Percentiles rank a stretch among this genome's conserved stretches.
phyloP scores from a whole-genome alignment of 2,888 invertebrate species.

The Pilophorus perplexus region DNA sequence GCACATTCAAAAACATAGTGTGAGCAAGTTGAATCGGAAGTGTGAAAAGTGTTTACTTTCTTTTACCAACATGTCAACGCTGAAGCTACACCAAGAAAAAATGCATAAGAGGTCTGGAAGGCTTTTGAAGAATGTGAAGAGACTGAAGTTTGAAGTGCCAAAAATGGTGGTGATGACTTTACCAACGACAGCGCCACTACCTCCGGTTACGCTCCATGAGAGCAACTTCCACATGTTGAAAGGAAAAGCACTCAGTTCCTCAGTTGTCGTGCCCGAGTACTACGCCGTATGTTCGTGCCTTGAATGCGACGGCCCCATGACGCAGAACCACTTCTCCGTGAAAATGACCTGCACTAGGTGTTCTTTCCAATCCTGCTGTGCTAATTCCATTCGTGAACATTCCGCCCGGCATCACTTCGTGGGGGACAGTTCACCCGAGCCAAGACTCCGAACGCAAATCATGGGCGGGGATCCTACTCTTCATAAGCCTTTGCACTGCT shows the following conservation, averaged over 20 bases:
- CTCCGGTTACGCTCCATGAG: constrained; percentile 12
- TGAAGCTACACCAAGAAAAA: constrained; percentile 52
- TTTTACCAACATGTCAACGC: constrained; percentile 64
- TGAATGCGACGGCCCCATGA: constrained; percentile 70
- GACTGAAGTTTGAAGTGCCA: neutral
- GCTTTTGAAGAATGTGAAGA: constrained; percentile 39
- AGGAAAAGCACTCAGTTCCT: neutral
- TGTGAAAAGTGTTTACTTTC: constrained; percentile 72
- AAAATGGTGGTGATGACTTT: neutral
- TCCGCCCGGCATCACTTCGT: no score
- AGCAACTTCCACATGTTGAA: constrained; percentile 11
- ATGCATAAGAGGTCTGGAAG: no score
- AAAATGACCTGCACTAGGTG: constrained; percentile 71
- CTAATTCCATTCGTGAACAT: constrained; percentile 76
- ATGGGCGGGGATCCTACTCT: neutral
- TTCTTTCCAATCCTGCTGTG: constrained; percentile 77
- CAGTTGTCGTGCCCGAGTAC: constrained; percentile 3
- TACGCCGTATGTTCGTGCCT: constrained; percentile 59
- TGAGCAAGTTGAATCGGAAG: constrained; percentile 61
- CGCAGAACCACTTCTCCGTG: constrained; percentile 23
- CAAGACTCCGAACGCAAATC: neutral
- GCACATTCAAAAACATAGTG: constrained; percentile 57
- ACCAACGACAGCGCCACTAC: neutral
- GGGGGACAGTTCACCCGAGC: constrained; percentile 54
- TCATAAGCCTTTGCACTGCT: neutral